These are phyloP conservation scores for Onychomys torridus DNA, from an alignment of 2,797 vertebrate genomes.

Conservation along the genomic window DNA sequence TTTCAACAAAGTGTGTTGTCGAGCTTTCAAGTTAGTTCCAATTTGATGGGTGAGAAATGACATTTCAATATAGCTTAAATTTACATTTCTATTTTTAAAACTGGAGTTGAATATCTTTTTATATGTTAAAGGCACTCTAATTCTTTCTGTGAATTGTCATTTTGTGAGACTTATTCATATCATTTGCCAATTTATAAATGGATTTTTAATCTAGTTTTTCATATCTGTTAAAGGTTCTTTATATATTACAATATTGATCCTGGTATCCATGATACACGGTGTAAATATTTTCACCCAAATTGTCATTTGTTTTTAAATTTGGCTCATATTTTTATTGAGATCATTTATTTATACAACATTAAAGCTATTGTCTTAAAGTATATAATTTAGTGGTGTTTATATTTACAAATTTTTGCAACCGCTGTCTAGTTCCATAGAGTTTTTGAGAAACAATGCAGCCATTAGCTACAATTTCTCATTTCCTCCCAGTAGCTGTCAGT, in stretches of 20 bases:
- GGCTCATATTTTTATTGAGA: not conserved
- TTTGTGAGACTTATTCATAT: slow-evolving; percentile 15
- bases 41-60: slow-evolving; percentile 26
- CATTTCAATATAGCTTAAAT: not conserved
- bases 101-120: slow-evolving; percentile 32
- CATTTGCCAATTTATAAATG: slow-evolving; percentile 32
- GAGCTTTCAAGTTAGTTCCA: not conserved
- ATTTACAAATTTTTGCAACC: not conserved
- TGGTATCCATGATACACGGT: not conserved
- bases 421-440: not conserved
- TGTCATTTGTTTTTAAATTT: slow-evolving; percentile 37
- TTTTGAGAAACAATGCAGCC: not conserved
- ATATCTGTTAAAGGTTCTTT: slow-evolving; percentile 5
- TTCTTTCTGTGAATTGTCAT: slow-evolving; percentile 52
- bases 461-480: not conserved
- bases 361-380: not conserved
- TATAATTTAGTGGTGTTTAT: not conserved
- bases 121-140: slow-evolving; percentile 24
- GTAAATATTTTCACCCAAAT: slow-evolving; percentile 24
- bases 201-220: slow-evolving; percentile 8
- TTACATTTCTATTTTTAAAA: slow-evolving; percentile 54
- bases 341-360: not conserved
- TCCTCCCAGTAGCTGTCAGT: not conserved
- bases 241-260: not conserved
- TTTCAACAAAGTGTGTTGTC: not conserved